phyloP scores from a whole-genome alignment of 2,113 vertebrate species.

The Tricholaema leucomelas region DNA sequence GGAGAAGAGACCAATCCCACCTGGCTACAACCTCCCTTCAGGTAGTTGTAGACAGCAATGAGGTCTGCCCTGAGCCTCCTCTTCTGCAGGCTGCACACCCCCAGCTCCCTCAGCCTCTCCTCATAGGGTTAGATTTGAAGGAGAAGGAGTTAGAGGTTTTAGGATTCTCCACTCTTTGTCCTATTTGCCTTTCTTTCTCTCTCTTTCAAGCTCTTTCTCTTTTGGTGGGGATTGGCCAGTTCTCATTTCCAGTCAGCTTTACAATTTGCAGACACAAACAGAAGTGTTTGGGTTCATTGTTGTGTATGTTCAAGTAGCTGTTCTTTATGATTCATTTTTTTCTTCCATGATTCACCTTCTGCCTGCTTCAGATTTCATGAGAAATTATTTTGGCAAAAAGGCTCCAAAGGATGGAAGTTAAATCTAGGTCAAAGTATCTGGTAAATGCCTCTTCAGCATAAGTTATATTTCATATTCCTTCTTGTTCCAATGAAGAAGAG shows the following conservation, averaged over 20 bases:
- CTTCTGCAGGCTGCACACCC: no score
- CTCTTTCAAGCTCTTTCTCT: not conserved
- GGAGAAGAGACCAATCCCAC: no score
- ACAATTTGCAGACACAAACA: not conserved
- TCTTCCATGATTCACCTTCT: not conserved
- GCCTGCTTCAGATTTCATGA: not conserved
- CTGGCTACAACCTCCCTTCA: no score
- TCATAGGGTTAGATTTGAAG: not conserved
- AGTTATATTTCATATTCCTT: not conserved
- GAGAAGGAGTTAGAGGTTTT: not conserved
- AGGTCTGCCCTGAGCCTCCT: no score
- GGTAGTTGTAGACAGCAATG: no score
- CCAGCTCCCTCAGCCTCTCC: no score
- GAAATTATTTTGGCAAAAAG: not conserved
- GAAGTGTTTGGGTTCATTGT: not conserved
- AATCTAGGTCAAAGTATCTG: not conserved
- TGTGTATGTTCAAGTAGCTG: not conserved
- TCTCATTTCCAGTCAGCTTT: not conserved
- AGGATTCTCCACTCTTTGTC: not conserved
- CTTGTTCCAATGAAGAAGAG: not conserved
- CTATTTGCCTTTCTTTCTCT: not conserved
- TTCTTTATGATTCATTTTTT: slow-evolving; percentile 30
- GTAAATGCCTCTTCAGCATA: not conserved
- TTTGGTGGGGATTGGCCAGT: not conserved
- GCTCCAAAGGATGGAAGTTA: not conserved